Evolutionary conservation across 1,140 invertebrate species (phyloP), one percentile per base, ranked within the genome.

Genomic region (Zeugodacus cucurbitae): DNA sequence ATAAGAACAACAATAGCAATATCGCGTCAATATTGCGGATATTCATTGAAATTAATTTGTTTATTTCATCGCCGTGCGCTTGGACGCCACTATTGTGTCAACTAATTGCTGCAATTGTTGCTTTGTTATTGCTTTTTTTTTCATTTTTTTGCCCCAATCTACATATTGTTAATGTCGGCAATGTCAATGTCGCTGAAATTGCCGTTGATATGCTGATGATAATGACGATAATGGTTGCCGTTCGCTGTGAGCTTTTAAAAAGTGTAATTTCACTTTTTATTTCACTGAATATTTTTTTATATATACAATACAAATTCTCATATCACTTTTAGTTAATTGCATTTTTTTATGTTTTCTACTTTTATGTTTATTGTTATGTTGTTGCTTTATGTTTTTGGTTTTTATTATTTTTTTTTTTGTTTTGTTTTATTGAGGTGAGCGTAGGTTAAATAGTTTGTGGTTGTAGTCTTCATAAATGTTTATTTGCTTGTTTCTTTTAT

Each of bases 131-230:
- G 10, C 29, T 54, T 1, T 54, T 54, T 26, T 62, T 26, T 67
- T 29, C 2, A 11, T 54, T 1, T 54, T 54, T 26, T 62, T 26
- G n/a, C 26, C 22, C 26, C 22, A n/a, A 26, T n/a, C 7, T 62
- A 26, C 26, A 26, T 37, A 37, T 74, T n/a, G 67, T 74, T 74
- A 34, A 74, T 41, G 67, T n/a, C 67, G 8, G 11, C 34, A 74
- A 74, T 74, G 67, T 74, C 67, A 74, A 74, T 74, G 67, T 74
- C 67, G 34, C 34, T 41, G 29, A 32, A 32, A 74, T 74, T 74
- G 67, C 5, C 41, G 67, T 6, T 41, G 34, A 74, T 74, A 67
- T 74, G 34, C 34, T 22, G 17, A 34, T 74, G 34, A 37, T 74
- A 37, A 74, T 37, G 17, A 37, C 34, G 67, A 37, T 32, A 74